A percentile compares a stretch with the other conserved stretches of the same genome.
Conservation (phyloP, 2,113 vertebrate species). For the Sceloporus tristichus region DNA sequence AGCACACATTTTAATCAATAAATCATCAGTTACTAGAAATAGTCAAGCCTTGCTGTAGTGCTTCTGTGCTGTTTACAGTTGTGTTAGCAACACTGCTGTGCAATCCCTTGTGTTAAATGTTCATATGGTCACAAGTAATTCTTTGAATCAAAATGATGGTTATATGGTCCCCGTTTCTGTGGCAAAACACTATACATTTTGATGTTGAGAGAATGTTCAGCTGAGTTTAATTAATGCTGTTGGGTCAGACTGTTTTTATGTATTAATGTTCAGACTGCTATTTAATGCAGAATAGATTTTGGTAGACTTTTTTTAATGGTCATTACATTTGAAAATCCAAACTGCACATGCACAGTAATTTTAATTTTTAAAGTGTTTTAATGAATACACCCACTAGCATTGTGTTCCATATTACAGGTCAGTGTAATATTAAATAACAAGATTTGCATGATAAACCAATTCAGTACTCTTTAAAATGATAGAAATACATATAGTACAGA, state of each 20-base stretch:
- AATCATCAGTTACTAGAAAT: slow-evolving; percentile 81
- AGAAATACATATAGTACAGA: slow-evolving; percentile 72
- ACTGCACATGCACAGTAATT: slow-evolving; percentile 79
- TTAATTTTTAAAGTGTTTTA: slow-evolving; percentile 73
- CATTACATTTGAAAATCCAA: slow-evolving; percentile 77
- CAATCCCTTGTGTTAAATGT: slow-evolving; percentile 68
- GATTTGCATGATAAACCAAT: slow-evolving; percentile 80
- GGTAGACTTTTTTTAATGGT: slow-evolving; percentile 60
- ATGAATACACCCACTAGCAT: slow-evolving; percentile 73
- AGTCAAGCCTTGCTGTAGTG: slow-evolving; percentile 78
- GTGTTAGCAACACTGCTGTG: slow-evolving; percentile 74
- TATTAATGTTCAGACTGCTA: slow-evolving; percentile 71
- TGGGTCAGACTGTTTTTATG: slow-evolving; percentile 66
- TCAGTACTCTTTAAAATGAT: slow-evolving; percentile 76
- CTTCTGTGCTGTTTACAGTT: slow-evolving; percentile 78
- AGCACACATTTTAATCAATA: slow-evolving; percentile 79
- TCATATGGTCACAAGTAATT: slow-evolving; percentile 66
- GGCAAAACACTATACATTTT: slow-evolving; percentile 59
- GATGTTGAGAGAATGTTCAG: slow-evolving; percentile 59
- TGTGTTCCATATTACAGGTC: slow-evolving; percentile 75
- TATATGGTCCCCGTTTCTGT: slow-evolving; percentile 45
- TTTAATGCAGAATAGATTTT: slow-evolving; percentile 67
- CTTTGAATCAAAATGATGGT: slow-evolving; percentile 60
- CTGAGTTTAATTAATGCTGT: slow-evolving; percentile 67
- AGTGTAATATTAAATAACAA: slow-evolving; percentile 75